Conservation (phyloP, 2,888 invertebrate species). For the Idaea biselata region DNA sequence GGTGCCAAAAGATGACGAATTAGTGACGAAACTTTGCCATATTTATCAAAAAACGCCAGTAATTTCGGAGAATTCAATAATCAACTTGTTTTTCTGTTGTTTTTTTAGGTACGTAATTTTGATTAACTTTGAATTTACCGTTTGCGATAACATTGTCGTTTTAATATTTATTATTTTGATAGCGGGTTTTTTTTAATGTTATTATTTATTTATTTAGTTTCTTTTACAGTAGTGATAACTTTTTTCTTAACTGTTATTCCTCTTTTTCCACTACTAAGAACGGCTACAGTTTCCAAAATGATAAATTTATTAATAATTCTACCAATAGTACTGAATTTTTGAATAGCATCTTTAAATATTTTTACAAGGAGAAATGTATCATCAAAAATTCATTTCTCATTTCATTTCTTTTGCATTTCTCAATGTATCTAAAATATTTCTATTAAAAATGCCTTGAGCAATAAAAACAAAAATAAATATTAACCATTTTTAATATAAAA, state of each 20-base stretch:
- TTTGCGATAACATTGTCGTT: conserved; percentile 10
- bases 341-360: too few relatives aligned
- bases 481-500: too few relatives aligned
- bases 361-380: too few relatives aligned
- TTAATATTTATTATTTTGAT: conserved; percentile 11
- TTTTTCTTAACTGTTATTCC: not conserved
- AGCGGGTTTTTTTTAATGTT: not conserved
- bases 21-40: not conserved
- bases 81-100: not conserved
- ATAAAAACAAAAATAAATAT: too few relatives aligned
- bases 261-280: not conserved
- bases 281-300: too few relatives aligned
- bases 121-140: conserved; percentile 5
- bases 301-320: too few relatives aligned
- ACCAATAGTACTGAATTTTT: too few relatives aligned
- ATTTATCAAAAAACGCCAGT: not conserved
- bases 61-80: not conserved
- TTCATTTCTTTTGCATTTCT: too few relatives aligned
- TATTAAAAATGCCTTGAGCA: too few relatives aligned
- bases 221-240: not conserved
- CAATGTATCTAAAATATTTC: too few relatives aligned
- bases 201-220: not conserved
- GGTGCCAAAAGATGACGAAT: not conserved
- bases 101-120: not conserved
- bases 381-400: too few relatives aligned